These are phyloP conservation scores for Pristionchus japonicus DNA, from an alignment of 2,888 invertebrate species.

Conservation along the genomic window DNA sequence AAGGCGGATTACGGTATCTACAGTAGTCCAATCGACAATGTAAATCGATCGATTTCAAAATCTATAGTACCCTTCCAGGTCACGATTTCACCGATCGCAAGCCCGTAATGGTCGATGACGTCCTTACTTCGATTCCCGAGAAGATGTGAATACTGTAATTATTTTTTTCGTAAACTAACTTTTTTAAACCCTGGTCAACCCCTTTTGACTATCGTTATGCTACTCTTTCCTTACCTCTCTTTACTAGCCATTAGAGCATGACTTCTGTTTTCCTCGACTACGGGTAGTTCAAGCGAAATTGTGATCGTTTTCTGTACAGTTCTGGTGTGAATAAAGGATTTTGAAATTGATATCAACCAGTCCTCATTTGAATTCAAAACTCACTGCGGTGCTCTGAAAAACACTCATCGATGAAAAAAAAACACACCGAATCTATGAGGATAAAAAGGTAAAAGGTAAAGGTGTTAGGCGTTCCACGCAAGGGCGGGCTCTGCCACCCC, in stretches of 20 bases:
- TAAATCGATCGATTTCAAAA: too few species aligned
- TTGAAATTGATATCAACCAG: neutral
- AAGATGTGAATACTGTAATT: conserved; percentile 2
- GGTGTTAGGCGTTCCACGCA: too few species aligned
- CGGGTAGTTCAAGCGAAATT: neutral
- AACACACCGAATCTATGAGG: too few species aligned
- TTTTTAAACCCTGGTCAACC: neutral
- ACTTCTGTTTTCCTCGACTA: neutral
- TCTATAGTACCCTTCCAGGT: neutral
- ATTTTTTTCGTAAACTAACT: too few species aligned
- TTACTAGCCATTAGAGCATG: neutral
- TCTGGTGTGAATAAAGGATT: neutral
- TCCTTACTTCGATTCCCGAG: neutral
- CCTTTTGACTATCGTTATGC: neutral
- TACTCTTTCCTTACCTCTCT: neutral
- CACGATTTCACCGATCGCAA: neutral
- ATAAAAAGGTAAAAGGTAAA: too few species aligned
- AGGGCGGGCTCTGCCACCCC: too few species aligned
- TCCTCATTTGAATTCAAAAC: too few species aligned
- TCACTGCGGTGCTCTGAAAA: too few species aligned
- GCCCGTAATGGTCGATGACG: neutral
- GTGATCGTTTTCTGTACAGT: conserved; percentile 15
- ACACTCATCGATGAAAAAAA: too few species aligned
- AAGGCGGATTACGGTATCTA: neutral
- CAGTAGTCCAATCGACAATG: neutral